These are phyloP conservation scores for Cyphomyrus discorhynchus DNA, from an alignment of 2,113 vertebrate genomes.

Conservation along the genomic window DNA sequence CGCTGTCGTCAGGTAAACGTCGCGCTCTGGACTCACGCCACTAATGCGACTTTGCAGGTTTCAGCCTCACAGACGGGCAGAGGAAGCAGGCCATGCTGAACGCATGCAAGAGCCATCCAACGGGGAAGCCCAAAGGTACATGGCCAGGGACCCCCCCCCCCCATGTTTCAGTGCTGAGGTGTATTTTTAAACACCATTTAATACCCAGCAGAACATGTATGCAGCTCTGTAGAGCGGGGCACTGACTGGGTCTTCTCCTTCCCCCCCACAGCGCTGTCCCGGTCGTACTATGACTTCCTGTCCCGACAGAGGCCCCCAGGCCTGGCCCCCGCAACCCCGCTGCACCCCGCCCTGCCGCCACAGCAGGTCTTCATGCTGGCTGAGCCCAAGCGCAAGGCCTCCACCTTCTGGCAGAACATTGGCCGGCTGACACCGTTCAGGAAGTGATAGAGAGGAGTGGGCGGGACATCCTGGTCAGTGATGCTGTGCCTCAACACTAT, in stretches of 20 bases:
- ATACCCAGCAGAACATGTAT: neutral
- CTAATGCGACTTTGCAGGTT: slow-evolving; percentile 57
- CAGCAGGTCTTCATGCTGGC: slow-evolving; percentile 88
- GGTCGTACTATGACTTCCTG: slow-evolving; percentile 84
- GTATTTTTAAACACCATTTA: neutral
- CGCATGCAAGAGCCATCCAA: slow-evolving; percentile 75
- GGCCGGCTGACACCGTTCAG: slow-evolving; percentile 87
- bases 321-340: slow-evolving; percentile 60
- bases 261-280: slow-evolving; percentile 59
- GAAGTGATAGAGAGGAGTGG: slow-evolving; percentile 55
- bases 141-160: neutral
- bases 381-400: slow-evolving; percentile 87
- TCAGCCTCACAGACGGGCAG: slow-evolving; percentile 86
- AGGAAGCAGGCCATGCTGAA: slow-evolving; percentile 93
- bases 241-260: neutral
- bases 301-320: slow-evolving; percentile 82
- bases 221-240: neutral
- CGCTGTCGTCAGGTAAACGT: neutral
- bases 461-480: slow-evolving; percentile 31
- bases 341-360: slow-evolving; percentile 73
- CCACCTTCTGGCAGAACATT: slow-evolving; percentile 95
- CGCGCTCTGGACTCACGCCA: neutral
- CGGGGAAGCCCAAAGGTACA: slow-evolving; percentile 85
- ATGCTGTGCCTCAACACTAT: slow-evolving; percentile 14
- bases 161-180: neutral